Evolutionary conservation across 2,113 vertebrate genomes (phyloP), one percentile per base, ranked within the genome.

Genomic region (Furnarius figulus): DNA sequence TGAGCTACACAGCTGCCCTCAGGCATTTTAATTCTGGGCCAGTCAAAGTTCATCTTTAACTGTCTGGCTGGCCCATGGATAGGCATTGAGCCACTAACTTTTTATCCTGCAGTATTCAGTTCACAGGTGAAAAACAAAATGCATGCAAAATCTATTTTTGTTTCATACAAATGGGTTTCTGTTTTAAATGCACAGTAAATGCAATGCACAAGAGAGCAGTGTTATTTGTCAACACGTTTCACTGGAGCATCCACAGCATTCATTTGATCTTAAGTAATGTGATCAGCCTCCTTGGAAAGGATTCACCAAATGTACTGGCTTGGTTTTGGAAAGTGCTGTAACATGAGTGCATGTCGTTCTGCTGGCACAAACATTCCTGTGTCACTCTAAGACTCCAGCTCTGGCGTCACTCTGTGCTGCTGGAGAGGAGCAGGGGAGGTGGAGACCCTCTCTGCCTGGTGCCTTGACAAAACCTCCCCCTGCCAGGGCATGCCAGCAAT

Each of bases 261-360:
- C 73, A 92, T 93, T 96, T 93, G 95, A 83, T 95, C 89, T 81
- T 74, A 73, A 88, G 91, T 87, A 96, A 97, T 83, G 55, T 47
- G 92, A 94, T 96, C 95, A 63, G 78, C 24, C 50, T 94, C 59
- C 75, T 94, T 95, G 85, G 82, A 96, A 94, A 78, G 72, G 93
- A 88, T 78, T 96, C 92, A 74, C 85, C 92, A 90, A 94, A 86
- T 95, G 78, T 91, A 74, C 76, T 85, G 75, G 82, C 82, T 96
- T 91, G 58, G 79, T 80, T 96, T 90, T 94, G 90, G 95, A 97
- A 97, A 96, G 87, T 77, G 68, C 87, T 91, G 95, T 96, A 97
- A 97, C 55, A 73, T 80, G 91, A 97, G 93, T 12, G 27, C 0
- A 2, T 37, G 67, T 96, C 82, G n/a, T 97, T 96, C 78, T 97